These are phyloP conservation scores for Tupiocoris notatus DNA, from an alignment of 2,888 invertebrate genomes.

Conservation along the genomic window DNA sequence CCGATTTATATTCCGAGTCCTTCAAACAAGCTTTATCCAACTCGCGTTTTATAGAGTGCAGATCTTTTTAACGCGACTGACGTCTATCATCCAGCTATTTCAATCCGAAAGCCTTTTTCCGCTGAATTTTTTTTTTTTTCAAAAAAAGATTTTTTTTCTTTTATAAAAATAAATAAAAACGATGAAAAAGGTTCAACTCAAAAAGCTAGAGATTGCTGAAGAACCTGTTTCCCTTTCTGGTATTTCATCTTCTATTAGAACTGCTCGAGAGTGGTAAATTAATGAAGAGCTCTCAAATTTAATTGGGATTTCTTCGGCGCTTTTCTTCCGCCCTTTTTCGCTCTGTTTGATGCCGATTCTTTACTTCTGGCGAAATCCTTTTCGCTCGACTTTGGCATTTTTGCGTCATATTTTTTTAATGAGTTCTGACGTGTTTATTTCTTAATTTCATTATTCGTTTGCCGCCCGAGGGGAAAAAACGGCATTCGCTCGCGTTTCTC, in stretches of 20 bases:
- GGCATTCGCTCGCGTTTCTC: neutral
- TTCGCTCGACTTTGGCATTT: neutral
- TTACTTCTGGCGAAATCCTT: neutral
- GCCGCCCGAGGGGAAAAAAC: neutral
- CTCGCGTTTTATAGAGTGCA: no score
- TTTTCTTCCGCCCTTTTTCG: no score
- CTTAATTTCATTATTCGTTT: neutral
- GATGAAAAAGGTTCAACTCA: no score
- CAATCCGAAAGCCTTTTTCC: no score
- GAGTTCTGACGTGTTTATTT: neutral
- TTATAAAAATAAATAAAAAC: no score
- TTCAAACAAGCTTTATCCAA: no score
- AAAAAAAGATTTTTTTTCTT: no score
- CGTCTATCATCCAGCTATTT: no score
- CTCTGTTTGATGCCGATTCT: neutral
- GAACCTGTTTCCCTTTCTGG: neutral
- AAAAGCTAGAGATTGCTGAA: no score
- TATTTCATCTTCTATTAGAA: conserved; percentile 22
- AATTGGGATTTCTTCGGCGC: conserved; percentile 35
- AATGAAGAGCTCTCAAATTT: conserved; percentile 45
- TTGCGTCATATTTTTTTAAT: neutral
- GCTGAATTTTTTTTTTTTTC: no score
- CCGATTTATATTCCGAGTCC: no score
- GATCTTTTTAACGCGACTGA: no score
- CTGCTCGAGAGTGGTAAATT: conserved; percentile 48